Evolutionary conservation across 2,797 vertebrate genomes (phyloP).

Genomic region (Vireo griseus): DNA sequence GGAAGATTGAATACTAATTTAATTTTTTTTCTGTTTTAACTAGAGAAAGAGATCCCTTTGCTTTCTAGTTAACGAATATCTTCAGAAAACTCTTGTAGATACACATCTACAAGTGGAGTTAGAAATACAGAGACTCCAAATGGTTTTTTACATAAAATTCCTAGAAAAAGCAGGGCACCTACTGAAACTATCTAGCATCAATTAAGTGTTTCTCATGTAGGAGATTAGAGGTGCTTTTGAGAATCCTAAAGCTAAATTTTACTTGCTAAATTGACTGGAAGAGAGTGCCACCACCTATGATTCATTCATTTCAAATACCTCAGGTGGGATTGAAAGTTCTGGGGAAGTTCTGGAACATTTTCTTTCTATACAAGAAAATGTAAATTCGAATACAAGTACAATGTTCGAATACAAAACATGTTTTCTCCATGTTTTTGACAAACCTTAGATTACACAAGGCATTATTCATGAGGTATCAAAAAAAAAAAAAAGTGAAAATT

Average conservation of each 20-base stretch:
- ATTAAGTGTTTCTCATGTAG: not conserved
- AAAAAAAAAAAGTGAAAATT: not conserved
- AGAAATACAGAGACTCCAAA: not conserved
- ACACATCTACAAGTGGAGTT: not conserved
- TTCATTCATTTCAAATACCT: not conserved
- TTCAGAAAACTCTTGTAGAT: not conserved
- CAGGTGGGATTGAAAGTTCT: not conserved
- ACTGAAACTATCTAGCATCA: not conserved
- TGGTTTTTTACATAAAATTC: not conserved
- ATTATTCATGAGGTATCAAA: not conserved
- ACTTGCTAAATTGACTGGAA: not conserved
- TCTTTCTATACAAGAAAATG: not conserved
- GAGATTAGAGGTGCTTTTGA: not conserved
- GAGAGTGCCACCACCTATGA: not conserved
- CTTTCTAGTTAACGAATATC: not conserved
- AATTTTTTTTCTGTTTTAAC: not conserved
- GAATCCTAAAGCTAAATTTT: slow-evolving; percentile 6
- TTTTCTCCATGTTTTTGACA: not conserved
- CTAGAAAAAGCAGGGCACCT: not conserved
- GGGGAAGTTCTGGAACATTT: not conserved
- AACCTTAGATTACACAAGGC: not conserved
- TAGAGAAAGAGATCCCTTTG: not conserved
- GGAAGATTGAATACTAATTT: not conserved
- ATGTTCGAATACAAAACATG: no score
- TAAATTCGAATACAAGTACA: not conserved